Evolutionary conservation across 2,113 vertebrate genomes (phyloP).

Genomic region (Gopherus evgoodei): DNA sequence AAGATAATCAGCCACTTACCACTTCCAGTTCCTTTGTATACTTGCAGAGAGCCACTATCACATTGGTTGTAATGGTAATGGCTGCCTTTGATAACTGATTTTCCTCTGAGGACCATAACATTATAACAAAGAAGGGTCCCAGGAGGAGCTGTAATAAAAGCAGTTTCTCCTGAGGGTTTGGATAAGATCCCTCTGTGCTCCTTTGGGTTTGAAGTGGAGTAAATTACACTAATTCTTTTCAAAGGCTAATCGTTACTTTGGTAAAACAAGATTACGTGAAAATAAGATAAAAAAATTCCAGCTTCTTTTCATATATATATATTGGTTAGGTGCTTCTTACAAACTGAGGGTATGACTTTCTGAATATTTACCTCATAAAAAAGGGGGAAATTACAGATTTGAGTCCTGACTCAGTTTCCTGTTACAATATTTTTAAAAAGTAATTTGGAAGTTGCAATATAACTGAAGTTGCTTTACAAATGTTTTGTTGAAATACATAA

Average conservation of each 20-base stretch:
- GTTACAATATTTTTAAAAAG: background rate
- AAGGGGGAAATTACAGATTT: background rate
- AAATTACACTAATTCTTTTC: background rate
- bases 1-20: background rate
- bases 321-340: background rate
- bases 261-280: background rate
- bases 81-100: background rate
- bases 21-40: background rate
- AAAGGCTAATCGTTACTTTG: background rate
- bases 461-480: background rate
- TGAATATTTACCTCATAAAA: background rate
- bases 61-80: background rate
- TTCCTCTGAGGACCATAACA: background rate
- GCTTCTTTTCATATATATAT: background rate
- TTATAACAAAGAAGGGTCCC: background rate
- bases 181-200: background rate
- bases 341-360: background rate
- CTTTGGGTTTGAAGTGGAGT: background rate
- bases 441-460: background rate
- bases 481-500: background rate
- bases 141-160: background rate
- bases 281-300: background rate
- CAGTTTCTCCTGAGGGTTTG: background rate
- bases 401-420: background rate
- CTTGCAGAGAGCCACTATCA: background rate